Conservation (phyloP, 2,888 invertebrate species). For the Drosophila merina region DNA sequence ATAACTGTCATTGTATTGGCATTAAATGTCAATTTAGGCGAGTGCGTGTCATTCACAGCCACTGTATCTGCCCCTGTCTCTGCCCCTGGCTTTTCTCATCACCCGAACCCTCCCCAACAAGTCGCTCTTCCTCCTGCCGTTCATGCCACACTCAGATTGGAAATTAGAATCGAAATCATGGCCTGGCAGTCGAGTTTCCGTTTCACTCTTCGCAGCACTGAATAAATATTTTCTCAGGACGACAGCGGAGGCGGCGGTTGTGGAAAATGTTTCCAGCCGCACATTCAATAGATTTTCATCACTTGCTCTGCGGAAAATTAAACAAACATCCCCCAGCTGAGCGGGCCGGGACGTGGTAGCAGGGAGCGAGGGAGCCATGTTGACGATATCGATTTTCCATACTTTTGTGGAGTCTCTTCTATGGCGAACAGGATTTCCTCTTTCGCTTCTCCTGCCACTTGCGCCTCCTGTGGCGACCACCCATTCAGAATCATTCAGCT, state of each 20-base stretch:
- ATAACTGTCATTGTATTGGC: slow-evolving; percentile 81
- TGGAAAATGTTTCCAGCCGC: slow-evolving; percentile 41
- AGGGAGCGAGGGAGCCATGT: slow-evolving; percentile 39
- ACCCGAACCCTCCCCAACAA: not conserved
- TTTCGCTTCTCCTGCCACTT: slow-evolving; percentile 30
- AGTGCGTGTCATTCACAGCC: slow-evolving; percentile 74
- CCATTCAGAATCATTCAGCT: slow-evolving; percentile 22
- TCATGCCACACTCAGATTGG: slow-evolving; percentile 31
- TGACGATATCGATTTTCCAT: slow-evolving; percentile 69
- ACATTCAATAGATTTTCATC: slow-evolving; percentile 80
- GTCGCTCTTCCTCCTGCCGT: not conserved
- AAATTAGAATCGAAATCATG: slow-evolving; percentile 28
- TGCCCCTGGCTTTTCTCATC: not conserved
- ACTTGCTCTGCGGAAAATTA: slow-evolving; percentile 76
- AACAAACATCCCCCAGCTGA: slow-evolving; percentile 74
- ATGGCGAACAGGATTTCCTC: slow-evolving; percentile 65
- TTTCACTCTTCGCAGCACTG: slow-evolving; percentile 61
- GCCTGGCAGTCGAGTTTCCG: slow-evolving; percentile 58
- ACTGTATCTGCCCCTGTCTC: not conserved
- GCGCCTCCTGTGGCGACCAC: slow-evolving; percentile 20
- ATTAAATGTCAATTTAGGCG: slow-evolving; percentile 81
- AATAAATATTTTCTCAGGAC: slow-evolving; percentile 68
- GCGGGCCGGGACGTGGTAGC: slow-evolving; percentile 10
- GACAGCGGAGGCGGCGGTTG: slow-evolving; percentile 43
- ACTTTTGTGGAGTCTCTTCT: slow-evolving; percentile 24